Conservation (phyloP, 1,140 invertebrate species). For the Zophobas morio region DNA sequence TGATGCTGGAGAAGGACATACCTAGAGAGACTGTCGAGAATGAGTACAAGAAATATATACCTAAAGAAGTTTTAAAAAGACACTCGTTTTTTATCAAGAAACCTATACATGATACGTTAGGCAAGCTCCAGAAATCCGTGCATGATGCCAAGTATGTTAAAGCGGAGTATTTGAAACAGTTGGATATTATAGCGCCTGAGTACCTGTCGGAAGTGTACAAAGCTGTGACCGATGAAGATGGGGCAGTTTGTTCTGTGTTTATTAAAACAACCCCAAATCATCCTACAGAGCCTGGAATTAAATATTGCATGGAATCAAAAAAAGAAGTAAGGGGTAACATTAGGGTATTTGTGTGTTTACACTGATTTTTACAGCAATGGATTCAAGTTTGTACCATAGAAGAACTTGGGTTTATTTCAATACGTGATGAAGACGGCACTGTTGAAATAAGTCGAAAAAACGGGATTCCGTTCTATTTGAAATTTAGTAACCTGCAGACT, state of each 20-base stretch:
- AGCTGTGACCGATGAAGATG: slow-evolving; percentile 76
- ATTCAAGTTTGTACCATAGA: slow-evolving; percentile 84
- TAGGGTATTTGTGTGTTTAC: not conserved
- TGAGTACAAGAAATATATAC: slow-evolving; percentile 86
- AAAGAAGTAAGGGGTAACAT: slow-evolving; percentile 70
- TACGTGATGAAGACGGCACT: slow-evolving; percentile 77
- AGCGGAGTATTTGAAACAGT: slow-evolving; percentile 83
- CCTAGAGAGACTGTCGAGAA: slow-evolving; percentile 77
- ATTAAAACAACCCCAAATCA: slow-evolving; percentile 82
- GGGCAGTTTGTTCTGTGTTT: slow-evolving; percentile 72
- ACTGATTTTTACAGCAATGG: slow-evolving; percentile 71
- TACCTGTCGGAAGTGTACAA: slow-evolving; percentile 86
- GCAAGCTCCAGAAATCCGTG: slow-evolving; percentile 72
- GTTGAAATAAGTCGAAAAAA: slow-evolving; percentile 84
- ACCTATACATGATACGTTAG: slow-evolving; percentile 79
- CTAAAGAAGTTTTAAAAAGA: slow-evolving; percentile 81
- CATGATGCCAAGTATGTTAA: slow-evolving; percentile 80
- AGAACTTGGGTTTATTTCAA: slow-evolving; percentile 85
- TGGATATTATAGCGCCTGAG: slow-evolving; percentile 83
- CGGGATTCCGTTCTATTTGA: slow-evolving; percentile 84
- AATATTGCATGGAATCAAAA: slow-evolving; percentile 73
- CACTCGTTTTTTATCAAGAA: slow-evolving; percentile 83
- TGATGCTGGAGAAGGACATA: slow-evolving; percentile 80
- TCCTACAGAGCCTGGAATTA: slow-evolving; percentile 76
- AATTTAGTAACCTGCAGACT: slow-evolving; percentile 74